Conservation (phyloP, 2,888 invertebrate genomes). For the Amphipoea oculea region DNA sequence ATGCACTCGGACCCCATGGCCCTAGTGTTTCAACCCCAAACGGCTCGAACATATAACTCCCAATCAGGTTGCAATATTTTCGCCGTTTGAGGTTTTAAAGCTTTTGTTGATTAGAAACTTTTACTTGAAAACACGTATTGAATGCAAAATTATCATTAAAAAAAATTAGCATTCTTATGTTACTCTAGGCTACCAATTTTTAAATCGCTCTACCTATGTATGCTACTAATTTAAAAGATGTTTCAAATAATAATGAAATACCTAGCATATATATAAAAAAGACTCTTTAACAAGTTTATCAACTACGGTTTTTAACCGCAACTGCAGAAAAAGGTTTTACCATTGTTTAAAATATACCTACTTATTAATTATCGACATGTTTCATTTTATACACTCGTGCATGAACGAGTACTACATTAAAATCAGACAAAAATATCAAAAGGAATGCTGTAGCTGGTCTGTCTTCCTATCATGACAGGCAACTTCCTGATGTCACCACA, state of each 20-base stretch:
- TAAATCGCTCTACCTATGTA: too few species aligned
- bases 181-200: background rate
- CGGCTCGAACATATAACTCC: too few species aligned
- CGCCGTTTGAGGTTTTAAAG: background rate
- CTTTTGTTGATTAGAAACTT: conserved; percentile 14
- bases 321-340: background rate
- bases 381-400: background rate
- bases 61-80: too few species aligned
- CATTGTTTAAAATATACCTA: conserved; percentile 13
- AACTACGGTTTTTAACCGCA: conserved; percentile 24
- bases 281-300: background rate
- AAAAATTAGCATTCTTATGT: too few species aligned
- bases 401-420: conserved; percentile 4
- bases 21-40: too few species aligned
- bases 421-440: conserved; percentile 28
- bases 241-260: background rate
- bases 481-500: conserved; percentile 54
- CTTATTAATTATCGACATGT: background rate
- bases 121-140: background rate
- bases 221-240: background rate
- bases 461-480: conserved; percentile 37
- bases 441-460: conserved; percentile 12
- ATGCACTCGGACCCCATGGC: too few species aligned
- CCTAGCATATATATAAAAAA: background rate
- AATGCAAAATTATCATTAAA: background rate